Conservation (phyloP, 2,797 vertebrate species). For the Ispidina lecontei region DNA sequence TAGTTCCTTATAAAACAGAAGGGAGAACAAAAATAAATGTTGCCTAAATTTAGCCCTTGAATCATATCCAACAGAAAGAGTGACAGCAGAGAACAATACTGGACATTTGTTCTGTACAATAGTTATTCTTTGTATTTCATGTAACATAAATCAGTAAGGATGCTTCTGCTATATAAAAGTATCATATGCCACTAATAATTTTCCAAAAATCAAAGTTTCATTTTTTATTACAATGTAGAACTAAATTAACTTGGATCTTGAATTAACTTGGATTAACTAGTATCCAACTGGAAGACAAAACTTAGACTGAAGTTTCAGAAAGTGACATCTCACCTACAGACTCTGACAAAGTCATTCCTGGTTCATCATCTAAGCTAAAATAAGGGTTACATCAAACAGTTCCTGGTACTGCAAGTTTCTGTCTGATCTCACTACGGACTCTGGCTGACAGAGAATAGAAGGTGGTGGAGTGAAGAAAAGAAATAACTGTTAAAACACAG, state of each 20-base stretch:
- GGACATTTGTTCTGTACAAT: neutral
- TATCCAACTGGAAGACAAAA: neutral
- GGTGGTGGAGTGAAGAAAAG: neutral
- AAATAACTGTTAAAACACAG: neutral
- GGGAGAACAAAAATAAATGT: neutral
- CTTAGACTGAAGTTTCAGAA: neutral
- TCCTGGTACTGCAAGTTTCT: neutral
- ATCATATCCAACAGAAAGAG: neutral
- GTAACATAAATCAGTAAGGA: neutral
- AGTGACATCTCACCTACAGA: neutral
- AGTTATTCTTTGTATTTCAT: neutral
- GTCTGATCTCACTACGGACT: neutral
- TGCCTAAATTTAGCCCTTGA: neutral
- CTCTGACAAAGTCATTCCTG: neutral
- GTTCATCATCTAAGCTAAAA: neutral
- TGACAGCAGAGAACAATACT: neutral
- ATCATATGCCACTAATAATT: neutral
- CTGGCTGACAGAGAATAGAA: neutral
- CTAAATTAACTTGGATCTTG: neutral
- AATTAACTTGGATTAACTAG: neutral
- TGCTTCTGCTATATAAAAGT: neutral
- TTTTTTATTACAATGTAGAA: neutral
- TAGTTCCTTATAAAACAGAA: neutral
- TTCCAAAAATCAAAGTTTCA: neutral
- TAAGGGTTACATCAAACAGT: neutral